These are phyloP conservation scores for Troides aeacus DNA, from an alignment of 2,888 invertebrate species.

Conservation along the genomic window DNA sequence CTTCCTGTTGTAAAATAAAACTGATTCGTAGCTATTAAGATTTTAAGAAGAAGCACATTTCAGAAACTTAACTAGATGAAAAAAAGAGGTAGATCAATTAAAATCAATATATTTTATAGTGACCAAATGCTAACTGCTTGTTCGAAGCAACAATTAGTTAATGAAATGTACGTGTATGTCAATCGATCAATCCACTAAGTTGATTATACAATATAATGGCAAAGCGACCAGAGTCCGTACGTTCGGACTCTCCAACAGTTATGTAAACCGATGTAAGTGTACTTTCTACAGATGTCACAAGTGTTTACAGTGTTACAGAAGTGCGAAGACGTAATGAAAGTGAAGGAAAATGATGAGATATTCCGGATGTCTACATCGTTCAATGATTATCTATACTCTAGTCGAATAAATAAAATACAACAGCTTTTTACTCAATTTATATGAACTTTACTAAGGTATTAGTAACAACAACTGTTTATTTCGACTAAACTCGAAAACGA, in stretches of 20 bases:
- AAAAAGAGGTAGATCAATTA: too few species aligned
- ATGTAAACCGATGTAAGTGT: conserved; percentile 21
- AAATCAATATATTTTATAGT: too few species aligned
- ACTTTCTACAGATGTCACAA: conserved; percentile 27
- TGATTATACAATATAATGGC: conserved; percentile 22
- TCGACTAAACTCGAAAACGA: too few species aligned
- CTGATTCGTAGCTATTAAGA: too few species aligned
- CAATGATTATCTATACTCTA: background rate
- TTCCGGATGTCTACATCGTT: background rate
- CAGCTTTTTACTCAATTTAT: too few species aligned
- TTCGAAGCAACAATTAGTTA: conserved; percentile 3
- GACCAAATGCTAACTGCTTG: background rate
- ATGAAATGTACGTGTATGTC: conserved; percentile 17
- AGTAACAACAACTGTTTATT: too few species aligned
- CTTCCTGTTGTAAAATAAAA: too few species aligned
- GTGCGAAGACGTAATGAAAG: conserved; percentile 15
- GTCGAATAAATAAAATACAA: background rate
- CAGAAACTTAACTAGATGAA: too few species aligned
- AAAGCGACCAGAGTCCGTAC: conserved; percentile 7
- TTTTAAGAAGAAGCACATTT: too few species aligned
- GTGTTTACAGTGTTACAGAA: conserved; percentile 24
- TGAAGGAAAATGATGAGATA: conserved; percentile 9
- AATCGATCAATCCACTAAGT: conserved; percentile 28
- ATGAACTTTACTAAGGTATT: too few species aligned
- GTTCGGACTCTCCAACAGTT: conserved; percentile 8